A percentile compares a stretch with the other conserved stretches of the same genome.
Evolutionary conservation across 2,888 invertebrate species (phyloP).

Genomic region (Drepana falcataria): DNA sequence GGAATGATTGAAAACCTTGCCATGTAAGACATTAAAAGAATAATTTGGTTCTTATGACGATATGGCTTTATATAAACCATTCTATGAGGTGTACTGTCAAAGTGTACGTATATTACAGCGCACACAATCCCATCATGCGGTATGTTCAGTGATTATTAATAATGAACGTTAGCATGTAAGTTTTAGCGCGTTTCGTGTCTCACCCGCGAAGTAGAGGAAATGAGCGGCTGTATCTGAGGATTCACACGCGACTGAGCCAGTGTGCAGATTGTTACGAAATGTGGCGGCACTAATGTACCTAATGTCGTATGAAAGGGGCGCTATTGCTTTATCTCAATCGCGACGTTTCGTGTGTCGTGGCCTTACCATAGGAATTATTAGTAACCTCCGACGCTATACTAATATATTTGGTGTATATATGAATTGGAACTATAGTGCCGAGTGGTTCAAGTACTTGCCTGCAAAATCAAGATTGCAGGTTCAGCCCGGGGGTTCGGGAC

Average conservation of each 20-base stretch:
- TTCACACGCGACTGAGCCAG: constrained; percentile 71
- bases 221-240: constrained; percentile 77
- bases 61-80: too few species aligned
- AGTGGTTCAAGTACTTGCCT: too few species aligned
- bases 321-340: constrained; percentile 68
- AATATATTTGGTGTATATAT: too few species aligned
- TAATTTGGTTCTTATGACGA: too few species aligned
- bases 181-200: constrained; percentile 29
- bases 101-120: not conserved
- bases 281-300: constrained; percentile 76
- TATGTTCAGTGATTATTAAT: constrained; percentile 18
- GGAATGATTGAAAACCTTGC: not conserved
- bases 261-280: constrained; percentile 75
- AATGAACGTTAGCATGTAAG: constrained; percentile 9
- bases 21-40: too few species aligned
- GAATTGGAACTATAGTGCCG: too few species aligned
- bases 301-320: constrained; percentile 77
- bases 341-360: constrained; percentile 49
- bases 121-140: constrained; percentile 12
- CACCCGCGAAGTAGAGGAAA: constrained; percentile 60
- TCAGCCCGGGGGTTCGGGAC: too few species aligned
- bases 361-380: constrained; percentile 28
- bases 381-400: constrained; percentile 20
- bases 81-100: not conserved
- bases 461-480: too few species aligned